These are phyloP conservation scores for Griposia aprilina DNA, from an alignment of 2,888 invertebrate species.

Conservation along the genomic window DNA sequence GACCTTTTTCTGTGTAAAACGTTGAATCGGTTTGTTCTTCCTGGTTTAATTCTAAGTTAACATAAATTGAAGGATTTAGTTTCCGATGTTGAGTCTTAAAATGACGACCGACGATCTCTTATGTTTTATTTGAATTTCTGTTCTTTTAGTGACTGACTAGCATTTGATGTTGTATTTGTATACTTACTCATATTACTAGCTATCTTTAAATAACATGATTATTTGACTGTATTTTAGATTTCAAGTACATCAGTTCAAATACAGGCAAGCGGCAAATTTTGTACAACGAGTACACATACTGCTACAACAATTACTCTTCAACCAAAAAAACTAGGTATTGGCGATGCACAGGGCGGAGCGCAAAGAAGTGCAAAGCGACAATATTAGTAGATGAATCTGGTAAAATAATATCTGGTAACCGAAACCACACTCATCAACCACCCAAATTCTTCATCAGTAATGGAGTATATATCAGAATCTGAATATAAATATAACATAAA, in stretches of 20 bases:
- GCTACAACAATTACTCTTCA: slow-evolving; percentile 29
- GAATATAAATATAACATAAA: not conserved
- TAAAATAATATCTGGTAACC: slow-evolving; percentile 10
- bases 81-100: not conserved
- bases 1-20: not conserved
- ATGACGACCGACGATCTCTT: no score
- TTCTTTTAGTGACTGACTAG: not conserved
- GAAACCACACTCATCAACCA: slow-evolving; percentile 13
- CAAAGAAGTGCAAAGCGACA: slow-evolving; percentile 35
- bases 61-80: not conserved
- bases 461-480: slow-evolving; percentile 9
- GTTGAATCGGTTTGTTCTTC: not conserved
- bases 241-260: slow-evolving; percentile 24
- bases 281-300: slow-evolving; percentile 20
- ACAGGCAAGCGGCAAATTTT: slow-evolving; percentile 29
- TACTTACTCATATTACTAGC: not conserved
- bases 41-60: not conserved
- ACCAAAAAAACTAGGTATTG: slow-evolving; percentile 29
- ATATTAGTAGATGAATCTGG: slow-evolving; percentile 21
- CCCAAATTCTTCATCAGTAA: slow-evolving; percentile 2
- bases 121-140: not conserved
- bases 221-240: slow-evolving; percentile 24
- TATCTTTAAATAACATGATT: not conserved
- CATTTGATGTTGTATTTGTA: not conserved
- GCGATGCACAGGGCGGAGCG: slow-evolving; percentile 10